Base-by-base conservation (phyloP, 92 coral and sea anemone species). In the Actinernus sp. region DNA sequence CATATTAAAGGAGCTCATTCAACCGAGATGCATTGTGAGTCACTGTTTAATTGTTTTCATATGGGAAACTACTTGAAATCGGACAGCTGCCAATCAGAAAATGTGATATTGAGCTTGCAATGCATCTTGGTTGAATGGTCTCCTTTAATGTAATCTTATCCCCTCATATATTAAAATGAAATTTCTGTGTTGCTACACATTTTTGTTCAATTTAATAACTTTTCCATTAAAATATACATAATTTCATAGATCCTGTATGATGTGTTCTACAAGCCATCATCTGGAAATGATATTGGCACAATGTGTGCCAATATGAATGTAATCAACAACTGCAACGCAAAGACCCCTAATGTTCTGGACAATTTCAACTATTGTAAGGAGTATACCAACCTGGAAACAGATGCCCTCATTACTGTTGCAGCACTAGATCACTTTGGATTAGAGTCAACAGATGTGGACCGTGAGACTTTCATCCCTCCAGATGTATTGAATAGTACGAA, bases 261-360 rank as follows among this genome's bases (percentile, higher is more conserved):
- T 32, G 49, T 63, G 11, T 55, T 52, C 11, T 74, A 13, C 36
- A 45, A 46, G 1, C 16, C 26, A 10, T 5, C 56, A 27, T 66
- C 71, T 1, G 54, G 26, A 10, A 33, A 39, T 27, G 89, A 83
- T 32, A 44, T 83, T 9, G 90, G 84, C 0, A 60, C 68, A 1
- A 83, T 83, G 90, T 76, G 61, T 34, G 32, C 74, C 10, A 83
- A 76, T 51, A 76, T 83, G 90, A 83, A 83, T 54, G 84, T 83
- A 1, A 68, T 39, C 0, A 58, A 53, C 60, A 62, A 50, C 31
- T 50, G 44, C 26, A 79, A 79, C 79, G 92, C 92, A 3, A 67
- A 65, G 65, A 80, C 92, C 24, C 55, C 53, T 11, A 80, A 86
- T 60, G 85, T 63, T 16, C 80, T 75, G 0, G 88, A 81, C 58